Conservation (phyloP, 2,113 vertebrate species). For the Menura novaehollandiae region DNA sequence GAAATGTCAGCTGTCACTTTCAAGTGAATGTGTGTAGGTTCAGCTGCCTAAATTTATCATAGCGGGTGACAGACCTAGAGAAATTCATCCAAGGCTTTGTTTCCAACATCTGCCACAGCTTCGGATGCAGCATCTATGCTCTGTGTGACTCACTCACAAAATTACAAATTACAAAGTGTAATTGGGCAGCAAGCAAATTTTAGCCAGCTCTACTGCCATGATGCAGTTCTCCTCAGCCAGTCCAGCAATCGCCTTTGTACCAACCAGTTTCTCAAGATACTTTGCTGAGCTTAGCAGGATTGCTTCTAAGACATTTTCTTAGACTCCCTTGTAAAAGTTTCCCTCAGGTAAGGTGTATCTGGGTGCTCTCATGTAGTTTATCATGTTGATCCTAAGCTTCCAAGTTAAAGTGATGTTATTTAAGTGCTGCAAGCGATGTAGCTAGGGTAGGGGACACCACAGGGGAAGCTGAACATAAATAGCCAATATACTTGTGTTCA, state of each 20-base stretch:
- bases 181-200: background rate
- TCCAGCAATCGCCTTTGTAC: background rate
- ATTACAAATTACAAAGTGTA: background rate
- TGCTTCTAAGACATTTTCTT: background rate
- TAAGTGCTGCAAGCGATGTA: background rate
- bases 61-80: background rate
- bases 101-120: background rate
- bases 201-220: background rate
- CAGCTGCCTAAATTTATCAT: constrained; percentile 26
- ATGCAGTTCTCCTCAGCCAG: background rate
- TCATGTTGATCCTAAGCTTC: background rate
- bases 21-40: background rate
- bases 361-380: background rate
- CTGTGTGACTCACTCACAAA: background rate
- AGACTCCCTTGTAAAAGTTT: background rate
- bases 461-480: background rate
- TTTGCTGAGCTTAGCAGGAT: background rate
- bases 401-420: background rate
- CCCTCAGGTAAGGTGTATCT: background rate
- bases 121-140: background rate
- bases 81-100: background rate
- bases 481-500: rapidly evolving
- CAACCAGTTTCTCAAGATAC: background rate
- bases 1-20: constrained; percentile 52
- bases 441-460: background rate